phyloP scores from a whole-genome alignment of 92 coral and sea anemone species.

The Metridium senile region DNA sequence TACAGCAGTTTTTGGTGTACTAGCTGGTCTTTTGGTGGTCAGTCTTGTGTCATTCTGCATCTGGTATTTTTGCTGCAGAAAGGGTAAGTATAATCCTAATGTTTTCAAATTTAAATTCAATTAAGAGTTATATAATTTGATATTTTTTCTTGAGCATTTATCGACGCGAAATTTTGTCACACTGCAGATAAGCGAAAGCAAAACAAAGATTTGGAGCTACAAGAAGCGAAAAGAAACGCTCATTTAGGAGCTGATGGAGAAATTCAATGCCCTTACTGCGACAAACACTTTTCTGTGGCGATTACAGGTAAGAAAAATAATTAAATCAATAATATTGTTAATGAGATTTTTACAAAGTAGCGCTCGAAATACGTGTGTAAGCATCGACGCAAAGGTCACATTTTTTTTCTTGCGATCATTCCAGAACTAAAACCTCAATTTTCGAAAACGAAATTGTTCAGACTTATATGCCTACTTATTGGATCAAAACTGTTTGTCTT shows the following conservation, averaged over 20 bases:
- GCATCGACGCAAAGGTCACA: too few species aligned
- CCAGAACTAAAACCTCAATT: neutral
- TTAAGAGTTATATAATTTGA: neutral
- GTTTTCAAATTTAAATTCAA: neutral
- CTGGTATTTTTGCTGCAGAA: constrained; percentile 60
- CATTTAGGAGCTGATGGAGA: constrained; percentile 3
- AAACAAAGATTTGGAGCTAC: constrained; percentile 12
- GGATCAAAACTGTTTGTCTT: constrained; percentile 3
- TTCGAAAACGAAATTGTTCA: neutral
- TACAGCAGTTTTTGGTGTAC: constrained; percentile 70
- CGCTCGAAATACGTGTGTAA: too few species aligned
- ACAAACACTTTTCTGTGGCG: constrained; percentile 47
- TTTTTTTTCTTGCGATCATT: too few species aligned
- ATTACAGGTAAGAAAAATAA: constrained; percentile 38
- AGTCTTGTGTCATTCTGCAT: constrained; percentile 37
- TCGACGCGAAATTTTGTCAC: too few species aligned
- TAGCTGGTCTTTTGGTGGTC: constrained; percentile 52
- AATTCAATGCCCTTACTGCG: constrained; percentile 65
- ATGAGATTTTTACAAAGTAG: neutral
- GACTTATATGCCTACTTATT: neutral
- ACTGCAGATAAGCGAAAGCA: constrained; percentile 22
- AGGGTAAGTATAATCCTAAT: constrained; percentile 38
- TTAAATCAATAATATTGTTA: neutral
- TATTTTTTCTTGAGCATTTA: neutral
- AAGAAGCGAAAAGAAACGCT: neutral